These are phyloP conservation scores for Oscheius sp. DNA, from an alignment of 2,888 invertebrate genomes.

Conservation along the genomic window DNA sequence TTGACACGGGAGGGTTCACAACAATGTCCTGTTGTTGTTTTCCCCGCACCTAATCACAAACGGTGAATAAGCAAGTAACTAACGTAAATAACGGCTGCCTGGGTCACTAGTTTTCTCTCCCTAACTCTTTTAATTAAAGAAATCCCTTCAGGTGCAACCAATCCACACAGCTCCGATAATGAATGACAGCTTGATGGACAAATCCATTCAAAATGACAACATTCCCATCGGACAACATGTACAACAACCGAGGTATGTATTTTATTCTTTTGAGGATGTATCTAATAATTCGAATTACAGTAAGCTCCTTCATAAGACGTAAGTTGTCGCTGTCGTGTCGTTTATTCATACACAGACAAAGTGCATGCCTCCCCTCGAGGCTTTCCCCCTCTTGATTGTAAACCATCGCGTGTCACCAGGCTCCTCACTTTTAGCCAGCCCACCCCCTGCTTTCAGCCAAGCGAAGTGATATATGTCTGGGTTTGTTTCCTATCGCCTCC, in stretches of 20 bases:
- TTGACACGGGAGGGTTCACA: no score
- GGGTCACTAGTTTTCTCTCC: background rate
- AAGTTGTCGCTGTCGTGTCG: conserved; percentile 45
- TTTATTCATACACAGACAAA: background rate
- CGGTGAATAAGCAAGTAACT: no score
- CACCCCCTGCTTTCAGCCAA: background rate
- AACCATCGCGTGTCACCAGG: conserved; percentile 30
- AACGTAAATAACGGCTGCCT: background rate
- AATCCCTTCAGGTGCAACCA: conserved; percentile 46
- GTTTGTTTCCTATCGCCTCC: background rate
- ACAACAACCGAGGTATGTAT: conserved; percentile 62
- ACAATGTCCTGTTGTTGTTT: no score
- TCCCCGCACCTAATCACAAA: no score
- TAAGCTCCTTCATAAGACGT: conserved; percentile 69
- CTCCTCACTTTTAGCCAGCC: conserved; percentile 22
- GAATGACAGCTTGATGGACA: conserved; percentile 37
- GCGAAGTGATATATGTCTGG: background rate
- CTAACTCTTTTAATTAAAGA: no score
- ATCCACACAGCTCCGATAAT: conserved; percentile 37
- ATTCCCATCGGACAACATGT: conserved; percentile 64
- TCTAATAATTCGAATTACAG: conserved; percentile 51
- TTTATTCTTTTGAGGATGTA: background rate
- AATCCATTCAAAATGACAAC: conserved; percentile 53
- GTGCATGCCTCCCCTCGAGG: conserved; percentile 19
- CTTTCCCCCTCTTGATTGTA: conserved; percentile 18